A percentile compares a stretch with the other conserved stretches of the same genome.
These are phyloP conservation scores for Cavia porcellus DNA, from an alignment of 2,113 vertebrate species.

Conservation along the genomic window DNA sequence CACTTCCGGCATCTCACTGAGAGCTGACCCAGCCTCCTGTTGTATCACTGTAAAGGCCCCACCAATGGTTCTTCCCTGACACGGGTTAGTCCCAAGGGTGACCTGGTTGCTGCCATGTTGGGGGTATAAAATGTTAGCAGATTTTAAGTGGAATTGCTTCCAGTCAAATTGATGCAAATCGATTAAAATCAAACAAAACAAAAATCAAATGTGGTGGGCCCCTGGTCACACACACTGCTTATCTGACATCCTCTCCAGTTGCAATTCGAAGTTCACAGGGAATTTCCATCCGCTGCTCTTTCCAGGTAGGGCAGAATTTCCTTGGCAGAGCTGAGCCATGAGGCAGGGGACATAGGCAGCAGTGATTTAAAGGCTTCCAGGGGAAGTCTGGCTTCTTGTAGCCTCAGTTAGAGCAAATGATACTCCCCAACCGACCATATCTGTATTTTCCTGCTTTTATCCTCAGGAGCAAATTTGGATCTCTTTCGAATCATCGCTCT, in stretches of 20 bases:
- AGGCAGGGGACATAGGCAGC: neutral
- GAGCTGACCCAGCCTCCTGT: neutral
- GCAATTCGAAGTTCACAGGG: neutral
- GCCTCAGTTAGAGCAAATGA: slow-evolving; percentile 63
- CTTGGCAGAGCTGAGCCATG: neutral
- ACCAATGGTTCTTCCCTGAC: neutral
- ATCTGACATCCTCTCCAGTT: neutral
- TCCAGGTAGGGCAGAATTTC: neutral
- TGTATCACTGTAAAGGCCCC: accelerated
- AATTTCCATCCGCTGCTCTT: neutral
- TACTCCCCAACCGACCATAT: slow-evolving; percentile 58
- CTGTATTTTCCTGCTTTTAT: slow-evolving; percentile 75
- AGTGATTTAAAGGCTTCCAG: neutral
- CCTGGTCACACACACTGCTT: neutral
- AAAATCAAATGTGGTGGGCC: neutral
- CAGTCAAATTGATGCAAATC: neutral
- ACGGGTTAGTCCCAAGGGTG: neutral
- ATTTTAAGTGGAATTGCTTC: neutral
- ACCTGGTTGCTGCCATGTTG: neutral
- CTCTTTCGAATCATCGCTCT: slow-evolving; percentile 72
- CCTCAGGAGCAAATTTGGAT: slow-evolving; percentile 76
- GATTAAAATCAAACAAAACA: neutral
- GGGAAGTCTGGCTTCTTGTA: slow-evolving; percentile 30
- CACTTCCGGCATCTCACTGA: accelerated
- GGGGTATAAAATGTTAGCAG: neutral